Evolutionary conservation across 2,888 invertebrate genomes (phyloP).

Genomic region (Matsumyia berberina): DNA sequence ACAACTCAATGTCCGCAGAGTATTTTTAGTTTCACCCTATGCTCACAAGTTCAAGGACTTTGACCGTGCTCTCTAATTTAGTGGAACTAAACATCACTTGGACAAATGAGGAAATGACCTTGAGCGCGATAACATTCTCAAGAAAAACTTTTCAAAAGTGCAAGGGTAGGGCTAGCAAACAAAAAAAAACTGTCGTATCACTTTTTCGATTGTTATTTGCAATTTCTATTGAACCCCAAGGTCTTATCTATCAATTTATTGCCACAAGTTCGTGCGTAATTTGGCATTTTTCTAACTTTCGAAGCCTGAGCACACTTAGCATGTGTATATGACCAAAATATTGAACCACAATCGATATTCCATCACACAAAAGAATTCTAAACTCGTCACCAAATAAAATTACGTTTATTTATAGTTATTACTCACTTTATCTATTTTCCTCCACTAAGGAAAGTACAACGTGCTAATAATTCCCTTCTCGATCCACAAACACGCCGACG

Average conservation of each 20-base stretch:
- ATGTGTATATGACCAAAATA: too few relatives aligned
- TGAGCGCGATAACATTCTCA: neutral
- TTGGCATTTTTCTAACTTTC: neutral
- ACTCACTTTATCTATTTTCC: conserved; percentile 8
- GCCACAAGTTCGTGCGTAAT: neutral
- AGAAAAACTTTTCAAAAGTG: neutral
- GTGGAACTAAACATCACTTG: neutral
- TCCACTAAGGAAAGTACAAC: conserved; percentile 1
- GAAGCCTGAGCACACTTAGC: too few relatives aligned
- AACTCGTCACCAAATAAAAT: neutral
- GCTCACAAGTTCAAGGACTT: conserved; percentile 19
- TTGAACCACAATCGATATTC: conserved; percentile 7
- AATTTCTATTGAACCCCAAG: neutral
- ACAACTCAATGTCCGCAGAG: neutral
- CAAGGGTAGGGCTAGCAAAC: neutral
- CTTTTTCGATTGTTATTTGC: neutral
- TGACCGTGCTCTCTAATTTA: neutral
- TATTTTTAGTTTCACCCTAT: neutral
- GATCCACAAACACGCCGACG: neutral
- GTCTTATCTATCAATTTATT: conserved; percentile 4
- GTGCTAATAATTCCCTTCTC: conserved; percentile 18
- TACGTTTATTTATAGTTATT: conserved; percentile 27
- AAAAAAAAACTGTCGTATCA: neutral
- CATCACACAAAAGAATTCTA: neutral
- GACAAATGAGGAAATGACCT: conserved; percentile 3